Base-by-base conservation (phyloP, 1,140 invertebrate genomes). In the Antheraea pernyi region DNA sequence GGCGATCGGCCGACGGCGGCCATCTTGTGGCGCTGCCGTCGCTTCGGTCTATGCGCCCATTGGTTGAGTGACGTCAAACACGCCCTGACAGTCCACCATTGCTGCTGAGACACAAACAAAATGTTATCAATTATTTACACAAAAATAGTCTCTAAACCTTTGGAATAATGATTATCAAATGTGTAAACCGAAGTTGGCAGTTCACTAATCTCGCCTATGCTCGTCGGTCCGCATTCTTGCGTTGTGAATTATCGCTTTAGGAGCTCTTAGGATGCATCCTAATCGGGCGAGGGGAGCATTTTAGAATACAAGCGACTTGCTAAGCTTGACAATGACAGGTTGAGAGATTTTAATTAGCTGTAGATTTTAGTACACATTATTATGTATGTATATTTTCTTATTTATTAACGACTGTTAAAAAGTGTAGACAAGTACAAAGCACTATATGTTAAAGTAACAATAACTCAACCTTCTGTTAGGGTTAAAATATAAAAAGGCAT, bases 21-120 rank as follows among this genome's bases (percentile, higher is more conserved):
- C 89, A 91, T 91, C 77, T 91, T 91, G 88, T 89, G 88, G 85
- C 86, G 89, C 88, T 89, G 78, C 76, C 73, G 85, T 90, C 84
- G 88, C 86, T 73, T 76, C 74, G 75, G 74, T 68, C 76, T 71
- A 73, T 75, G 76, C 81, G 85, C 88, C 86, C 83, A 91, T 91
- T 91, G 89, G 89, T 65, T 72, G 85, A 88, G 78, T 90, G 89
- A 91, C 89, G 89, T 91, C 89, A 90, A 77, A 65, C 78, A 76
- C 86, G 83, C 88, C 86, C 90, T 89, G 82, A 84, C 89, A 81
- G 80, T 82, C 82, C 76, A 85, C 88, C 86, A 90, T 90, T 87
- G 80, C 85, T 85, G 81, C 71, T 67, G 78, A 73, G 73, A 73
- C 69, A 80, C 88, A 80, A 84, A 82, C 67, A 76, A 79, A 65